Conservation (phyloP, 2,797 vertebrate genomes). For the Pterois miles region DNA sequence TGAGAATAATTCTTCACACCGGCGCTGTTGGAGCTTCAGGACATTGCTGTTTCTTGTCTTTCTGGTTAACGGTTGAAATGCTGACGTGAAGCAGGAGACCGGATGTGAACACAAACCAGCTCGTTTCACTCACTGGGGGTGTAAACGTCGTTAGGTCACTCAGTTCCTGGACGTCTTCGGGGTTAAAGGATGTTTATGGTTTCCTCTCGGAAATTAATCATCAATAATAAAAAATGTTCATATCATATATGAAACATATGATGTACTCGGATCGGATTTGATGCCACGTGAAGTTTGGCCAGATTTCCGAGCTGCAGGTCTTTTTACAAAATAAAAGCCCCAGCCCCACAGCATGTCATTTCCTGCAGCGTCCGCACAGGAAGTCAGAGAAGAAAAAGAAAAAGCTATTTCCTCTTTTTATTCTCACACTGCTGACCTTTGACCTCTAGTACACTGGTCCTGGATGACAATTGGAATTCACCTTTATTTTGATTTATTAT, state of each 20-base stretch:
- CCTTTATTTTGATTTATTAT: background rate
- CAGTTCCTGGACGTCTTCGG: no score
- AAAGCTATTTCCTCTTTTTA: slow-evolving; percentile 46
- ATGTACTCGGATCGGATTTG: background rate
- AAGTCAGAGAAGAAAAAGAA: slow-evolving; percentile 13
- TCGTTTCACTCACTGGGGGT: no score
- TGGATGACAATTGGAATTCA: no score
- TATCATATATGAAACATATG: background rate
- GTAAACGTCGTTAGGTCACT: no score
- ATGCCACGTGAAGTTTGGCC: background rate
- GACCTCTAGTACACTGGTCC: background rate
- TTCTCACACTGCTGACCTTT: slow-evolving; percentile 21
- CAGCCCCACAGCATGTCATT: slow-evolving; percentile 6
- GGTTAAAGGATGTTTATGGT: no score
- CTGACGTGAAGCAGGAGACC: no score
- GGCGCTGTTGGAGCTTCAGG: no score
- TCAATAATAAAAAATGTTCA: background rate
- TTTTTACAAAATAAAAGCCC: slow-evolving; percentile 48
- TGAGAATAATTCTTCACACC: no score
- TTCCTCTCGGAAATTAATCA: no score
- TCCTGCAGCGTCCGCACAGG: slow-evolving; percentile 44
- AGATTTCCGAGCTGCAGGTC: background rate
- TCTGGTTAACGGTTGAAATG: no score
- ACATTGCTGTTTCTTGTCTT: no score
- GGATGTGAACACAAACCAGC: no score